A percentile compares a stretch with the other conserved stretches of the same genome.
These are phyloP conservation scores for Calephelis nemesis DNA, from an alignment of 1,140 invertebrate species.

Conservation along the genomic window DNA sequence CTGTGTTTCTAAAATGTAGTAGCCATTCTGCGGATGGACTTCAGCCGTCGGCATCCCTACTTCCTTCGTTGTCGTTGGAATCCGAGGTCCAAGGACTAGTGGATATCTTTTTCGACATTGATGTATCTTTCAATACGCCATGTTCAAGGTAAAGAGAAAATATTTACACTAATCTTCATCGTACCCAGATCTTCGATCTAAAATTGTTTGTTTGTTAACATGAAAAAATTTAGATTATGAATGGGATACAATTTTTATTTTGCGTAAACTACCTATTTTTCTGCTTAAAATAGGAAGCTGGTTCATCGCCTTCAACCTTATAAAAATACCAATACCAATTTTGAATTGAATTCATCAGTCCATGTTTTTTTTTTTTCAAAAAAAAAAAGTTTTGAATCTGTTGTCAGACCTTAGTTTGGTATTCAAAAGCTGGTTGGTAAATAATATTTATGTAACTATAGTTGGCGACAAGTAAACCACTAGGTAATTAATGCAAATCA, in stretches of 20 bases:
- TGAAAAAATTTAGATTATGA: too few species aligned
- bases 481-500: constrained; percentile 14
- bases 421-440: background rate
- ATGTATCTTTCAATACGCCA: constrained; percentile 57
- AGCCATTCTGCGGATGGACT: constrained; percentile 56
- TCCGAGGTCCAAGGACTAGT: constrained; percentile 68
- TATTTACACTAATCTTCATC: background rate
- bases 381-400: too few species aligned
- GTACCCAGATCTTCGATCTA: too few species aligned
- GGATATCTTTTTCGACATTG: constrained; percentile 72
- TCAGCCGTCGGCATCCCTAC: constrained; percentile 55
- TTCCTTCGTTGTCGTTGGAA: constrained; percentile 62
- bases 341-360: too few species aligned
- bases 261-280: too few species aligned
- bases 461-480: background rate
- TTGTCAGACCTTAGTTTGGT: background rate
- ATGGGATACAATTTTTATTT: too few species aligned
- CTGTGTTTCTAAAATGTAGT: constrained; percentile 61
- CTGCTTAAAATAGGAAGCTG: too few species aligned
- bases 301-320: too few species aligned
- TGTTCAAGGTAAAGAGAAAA: constrained; percentile 57
- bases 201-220: too few species aligned
- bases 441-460: background rate
- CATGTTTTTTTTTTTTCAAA: too few species aligned
- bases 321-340: too few species aligned